phyloP scores from a whole-genome alignment of 2,113 vertebrate species.

The Apeltes quadracus region DNA sequence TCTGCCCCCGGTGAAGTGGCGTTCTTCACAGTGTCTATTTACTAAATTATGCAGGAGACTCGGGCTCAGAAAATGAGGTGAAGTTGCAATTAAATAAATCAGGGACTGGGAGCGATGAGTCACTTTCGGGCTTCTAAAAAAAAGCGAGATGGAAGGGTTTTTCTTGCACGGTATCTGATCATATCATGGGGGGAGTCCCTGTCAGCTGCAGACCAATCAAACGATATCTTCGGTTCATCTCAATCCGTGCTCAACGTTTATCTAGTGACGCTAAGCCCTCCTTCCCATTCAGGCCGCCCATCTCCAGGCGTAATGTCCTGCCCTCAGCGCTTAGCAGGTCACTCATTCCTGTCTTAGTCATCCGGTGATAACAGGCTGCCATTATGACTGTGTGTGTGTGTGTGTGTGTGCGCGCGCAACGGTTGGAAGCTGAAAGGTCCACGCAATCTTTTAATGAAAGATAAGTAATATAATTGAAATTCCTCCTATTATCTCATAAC shows the following conservation, averaged over 20 bases:
- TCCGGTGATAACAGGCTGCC: conserved; percentile 58
- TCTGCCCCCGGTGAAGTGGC: too few species aligned
- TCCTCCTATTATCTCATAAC: conserved; percentile 58
- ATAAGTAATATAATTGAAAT: conserved; percentile 52
- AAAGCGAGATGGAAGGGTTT: not conserved
- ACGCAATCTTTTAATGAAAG: conserved; percentile 66
- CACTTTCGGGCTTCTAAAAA: not conserved
- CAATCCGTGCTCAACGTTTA: not conserved
- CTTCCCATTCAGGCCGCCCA: conserved; percentile 34
- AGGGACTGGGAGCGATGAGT: not conserved
- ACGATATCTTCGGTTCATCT: conserved; percentile 32
- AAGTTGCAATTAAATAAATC: not conserved
- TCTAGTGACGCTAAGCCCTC: conserved; percentile 37
- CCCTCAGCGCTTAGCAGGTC: conserved; percentile 57
- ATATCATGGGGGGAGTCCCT: not conserved
- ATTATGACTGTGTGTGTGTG: conserved; percentile 44
- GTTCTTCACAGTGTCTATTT: not conserved
- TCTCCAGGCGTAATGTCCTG: conserved; percentile 31
- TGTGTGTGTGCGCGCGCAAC: conserved; percentile 22
- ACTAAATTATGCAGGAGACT: not conserved
- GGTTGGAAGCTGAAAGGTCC: conserved; percentile 13
- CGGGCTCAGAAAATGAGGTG: too few species aligned
- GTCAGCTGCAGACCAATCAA: conserved; percentile 26
- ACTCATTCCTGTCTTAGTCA: conserved; percentile 65
- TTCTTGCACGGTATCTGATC: conserved; percentile 3